Conservation (phyloP, 2,888 invertebrate species). For the Melanostoma scalare region DNA sequence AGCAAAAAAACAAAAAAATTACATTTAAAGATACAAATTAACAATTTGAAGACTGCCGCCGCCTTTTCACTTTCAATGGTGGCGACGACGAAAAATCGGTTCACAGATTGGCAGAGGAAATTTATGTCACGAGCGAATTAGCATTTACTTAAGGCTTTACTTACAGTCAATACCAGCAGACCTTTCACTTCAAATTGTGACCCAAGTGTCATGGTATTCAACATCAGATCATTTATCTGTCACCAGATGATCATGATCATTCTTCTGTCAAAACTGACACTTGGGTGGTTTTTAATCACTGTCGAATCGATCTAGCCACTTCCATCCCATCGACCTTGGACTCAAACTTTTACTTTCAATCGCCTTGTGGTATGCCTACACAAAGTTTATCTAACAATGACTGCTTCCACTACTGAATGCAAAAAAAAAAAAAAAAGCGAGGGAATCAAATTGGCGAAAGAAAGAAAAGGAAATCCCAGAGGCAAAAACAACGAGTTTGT, state of each 20-base stretch:
- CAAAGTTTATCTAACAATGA: slow-evolving; percentile 45
- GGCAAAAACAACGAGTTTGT: slow-evolving; percentile 40
- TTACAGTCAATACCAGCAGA: slow-evolving; percentile 48
- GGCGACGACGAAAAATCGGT: slow-evolving; percentile 34
- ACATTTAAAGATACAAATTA: slow-evolving; percentile 49
- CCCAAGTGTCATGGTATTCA: slow-evolving; percentile 37
- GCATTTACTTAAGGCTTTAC: slow-evolving; percentile 46
- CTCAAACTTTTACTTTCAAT: slow-evolving; percentile 70
- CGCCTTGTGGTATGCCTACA: slow-evolving; percentile 53
- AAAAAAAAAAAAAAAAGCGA: slow-evolving; percentile 22
- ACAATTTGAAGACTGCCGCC: slow-evolving; percentile 34
- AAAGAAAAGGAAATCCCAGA: slow-evolving; percentile 46
- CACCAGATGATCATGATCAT: slow-evolving; percentile 30
- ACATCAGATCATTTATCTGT: slow-evolving; percentile 20
- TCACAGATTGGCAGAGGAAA: slow-evolving; percentile 29
- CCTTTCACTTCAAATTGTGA: slow-evolving; percentile 61
- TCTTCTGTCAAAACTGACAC: slow-evolving; percentile 33
- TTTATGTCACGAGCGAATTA: slow-evolving; percentile 67
- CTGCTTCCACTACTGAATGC: slow-evolving; percentile 25
- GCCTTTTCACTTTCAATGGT: slow-evolving; percentile 62
- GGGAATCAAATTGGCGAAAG: slow-evolving; percentile 50
- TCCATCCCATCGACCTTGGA: slow-evolving; percentile 66
- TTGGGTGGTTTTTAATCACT: slow-evolving; percentile 26
- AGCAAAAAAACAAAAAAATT: not conserved
- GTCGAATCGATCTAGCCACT: slow-evolving; percentile 1